phyloP scores from a whole-genome alignment of 2,888 invertebrate genomes.

The Sarcophaga subvicina region DNA sequence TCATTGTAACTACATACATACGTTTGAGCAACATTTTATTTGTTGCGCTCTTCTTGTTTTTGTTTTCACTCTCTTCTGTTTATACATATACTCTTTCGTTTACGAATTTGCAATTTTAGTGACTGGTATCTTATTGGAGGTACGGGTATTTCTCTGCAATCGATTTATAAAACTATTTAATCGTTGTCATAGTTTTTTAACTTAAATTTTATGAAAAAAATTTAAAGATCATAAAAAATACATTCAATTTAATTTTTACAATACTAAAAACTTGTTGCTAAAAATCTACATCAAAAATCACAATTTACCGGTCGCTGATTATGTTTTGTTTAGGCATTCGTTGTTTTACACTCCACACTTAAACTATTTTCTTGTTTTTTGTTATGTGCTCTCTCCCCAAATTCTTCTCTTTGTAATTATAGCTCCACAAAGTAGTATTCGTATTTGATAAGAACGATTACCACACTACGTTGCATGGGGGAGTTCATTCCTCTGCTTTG shows the following conservation, averaged over 20 bases:
- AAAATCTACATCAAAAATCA: conserved; percentile 13
- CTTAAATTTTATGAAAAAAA: no score
- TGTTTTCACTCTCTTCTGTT: background rate
- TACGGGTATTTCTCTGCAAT: no score
- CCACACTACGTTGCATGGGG: conserved; percentile 1
- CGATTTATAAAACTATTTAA: no score
- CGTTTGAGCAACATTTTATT: background rate
- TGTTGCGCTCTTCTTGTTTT: background rate
- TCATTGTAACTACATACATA: background rate
- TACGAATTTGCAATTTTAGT: no score
- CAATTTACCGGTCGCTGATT: conserved; percentile 55
- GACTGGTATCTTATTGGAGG: no score
- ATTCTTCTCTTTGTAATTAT: no score
- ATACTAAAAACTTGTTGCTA: background rate
- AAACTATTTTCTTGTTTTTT: background rate
- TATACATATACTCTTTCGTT: no score
- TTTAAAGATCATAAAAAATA: no score
- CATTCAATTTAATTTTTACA: no score
- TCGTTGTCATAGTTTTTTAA: no score
- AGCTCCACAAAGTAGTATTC: no score
- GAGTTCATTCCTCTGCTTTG: background rate
- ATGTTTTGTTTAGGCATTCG: conserved; percentile 47
- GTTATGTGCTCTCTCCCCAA: background rate
- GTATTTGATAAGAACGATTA: background rate
- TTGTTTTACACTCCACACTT: background rate